Conservation (phyloP, 2,797 vertebrate genomes). For the Acanthurus leucopareius region DNA sequence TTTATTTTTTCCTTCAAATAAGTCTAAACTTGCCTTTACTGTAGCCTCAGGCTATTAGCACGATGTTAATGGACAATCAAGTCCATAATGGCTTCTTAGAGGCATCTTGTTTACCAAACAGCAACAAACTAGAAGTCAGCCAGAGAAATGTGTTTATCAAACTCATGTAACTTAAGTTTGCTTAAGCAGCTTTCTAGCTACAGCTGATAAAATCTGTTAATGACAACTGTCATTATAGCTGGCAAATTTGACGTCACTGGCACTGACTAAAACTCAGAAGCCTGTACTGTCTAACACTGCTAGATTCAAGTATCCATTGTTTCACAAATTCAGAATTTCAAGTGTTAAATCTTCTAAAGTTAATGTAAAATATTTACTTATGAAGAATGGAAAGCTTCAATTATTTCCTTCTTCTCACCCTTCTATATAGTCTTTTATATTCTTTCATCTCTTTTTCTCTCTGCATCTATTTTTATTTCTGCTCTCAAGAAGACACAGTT, state of each 20-base stretch:
- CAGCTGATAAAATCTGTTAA: background rate
- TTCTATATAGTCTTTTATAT: conserved; percentile 8
- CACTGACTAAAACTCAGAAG: background rate
- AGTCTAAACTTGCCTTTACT: too few species aligned
- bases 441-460: conserved; percentile 21
- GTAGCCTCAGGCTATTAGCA: too few species aligned
- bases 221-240: background rate
- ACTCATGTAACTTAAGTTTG: too few species aligned
- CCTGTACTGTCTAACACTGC: background rate
- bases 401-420: conserved; percentile 13
- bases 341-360: background rate
- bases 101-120: too few species aligned
- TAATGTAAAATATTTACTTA: background rate
- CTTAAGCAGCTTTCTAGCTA: background rate
- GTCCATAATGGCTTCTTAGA: too few species aligned
- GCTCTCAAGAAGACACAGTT: conserved; percentile 12
- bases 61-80: too few species aligned
- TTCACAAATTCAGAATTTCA: background rate
- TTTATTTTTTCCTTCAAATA: too few species aligned
- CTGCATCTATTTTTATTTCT: conserved; percentile 13
- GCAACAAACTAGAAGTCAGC: too few species aligned
- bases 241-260: background rate
- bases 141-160: too few species aligned
- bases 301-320: background rate
- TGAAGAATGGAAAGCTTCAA: background rate